These are phyloP conservation scores for Odontamblyopus rebecca DNA, from an alignment of 2,797 vertebrate species.

Conservation along the genomic window DNA sequence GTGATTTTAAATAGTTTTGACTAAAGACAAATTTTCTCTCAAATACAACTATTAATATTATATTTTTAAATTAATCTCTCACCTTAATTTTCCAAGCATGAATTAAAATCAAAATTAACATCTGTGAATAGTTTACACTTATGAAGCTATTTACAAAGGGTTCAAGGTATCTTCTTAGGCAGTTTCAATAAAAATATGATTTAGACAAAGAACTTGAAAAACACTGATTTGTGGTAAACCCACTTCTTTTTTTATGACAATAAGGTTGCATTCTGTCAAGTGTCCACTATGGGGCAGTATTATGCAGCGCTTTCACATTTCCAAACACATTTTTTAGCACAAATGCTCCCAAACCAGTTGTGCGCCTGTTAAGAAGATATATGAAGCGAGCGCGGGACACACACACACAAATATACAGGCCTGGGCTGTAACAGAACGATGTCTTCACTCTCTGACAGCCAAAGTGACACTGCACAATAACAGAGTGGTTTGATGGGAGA, in stretches of 20 bases:
- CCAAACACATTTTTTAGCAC: slow-evolving; percentile 14
- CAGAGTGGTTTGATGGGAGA: slow-evolving; percentile 59
- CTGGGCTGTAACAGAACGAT: slow-evolving; percentile 47
- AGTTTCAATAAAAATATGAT: too few species aligned
- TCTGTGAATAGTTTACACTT: background rate
- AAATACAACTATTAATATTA: too few species aligned
- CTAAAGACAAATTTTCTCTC: too few species aligned
- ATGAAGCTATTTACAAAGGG: too few species aligned
- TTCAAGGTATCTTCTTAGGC: too few species aligned
- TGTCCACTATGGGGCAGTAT: slow-evolving; percentile 74
- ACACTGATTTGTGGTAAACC: background rate
- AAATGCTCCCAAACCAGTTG: slow-evolving; percentile 20
- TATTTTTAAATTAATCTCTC: too few species aligned
- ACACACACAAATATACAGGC: slow-evolving; percentile 23
- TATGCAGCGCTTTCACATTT: slow-evolving; percentile 41
- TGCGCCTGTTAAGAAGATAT: slow-evolving; percentile 39
- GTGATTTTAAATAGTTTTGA: too few species aligned
- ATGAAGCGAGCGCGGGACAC: slow-evolving; percentile 35
- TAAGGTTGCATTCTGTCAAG: slow-evolving; percentile 58
- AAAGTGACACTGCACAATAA: slow-evolving; percentile 73
- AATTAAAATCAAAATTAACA: background rate
- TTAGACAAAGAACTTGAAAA: too few species aligned
- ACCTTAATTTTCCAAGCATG: background rate
- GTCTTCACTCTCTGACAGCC: slow-evolving; percentile 63
- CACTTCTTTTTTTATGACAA: background rate